Conservation (phyloP, 2,113 vertebrate genomes). For the Stomatorhinus ivindoensis region DNA sequence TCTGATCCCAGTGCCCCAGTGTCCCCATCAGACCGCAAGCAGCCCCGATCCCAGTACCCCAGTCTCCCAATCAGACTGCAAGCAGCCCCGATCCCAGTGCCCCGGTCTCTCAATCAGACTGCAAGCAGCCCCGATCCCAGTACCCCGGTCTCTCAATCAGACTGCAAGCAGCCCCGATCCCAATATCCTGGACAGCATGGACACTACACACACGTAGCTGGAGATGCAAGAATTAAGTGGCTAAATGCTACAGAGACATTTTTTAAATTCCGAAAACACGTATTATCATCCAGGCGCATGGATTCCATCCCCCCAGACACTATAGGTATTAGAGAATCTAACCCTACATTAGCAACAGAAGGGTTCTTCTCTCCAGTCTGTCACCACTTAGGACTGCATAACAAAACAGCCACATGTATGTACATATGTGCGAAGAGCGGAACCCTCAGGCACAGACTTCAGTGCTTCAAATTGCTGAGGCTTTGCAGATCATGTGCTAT, state of each 20-base stretch:
- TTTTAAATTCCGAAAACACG: background rate
- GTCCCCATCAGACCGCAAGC: no score
- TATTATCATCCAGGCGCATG: background rate
- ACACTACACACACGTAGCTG: background rate
- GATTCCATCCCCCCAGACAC: no score
- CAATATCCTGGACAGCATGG: no score
- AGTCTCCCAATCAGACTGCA: no score
- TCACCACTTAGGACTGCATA: background rate
- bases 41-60: no score
- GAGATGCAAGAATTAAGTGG: background rate
- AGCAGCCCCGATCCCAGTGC: no score
- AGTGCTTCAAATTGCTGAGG: background rate
- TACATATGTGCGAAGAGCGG: background rate
- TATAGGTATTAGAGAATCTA: background rate
- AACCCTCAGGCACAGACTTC: background rate
- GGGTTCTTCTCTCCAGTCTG: background rate
- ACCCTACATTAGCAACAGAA: background rate
- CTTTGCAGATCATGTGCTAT: background rate
- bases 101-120: no score
- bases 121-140: no score
- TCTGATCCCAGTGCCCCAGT: no score
- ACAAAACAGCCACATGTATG: background rate
- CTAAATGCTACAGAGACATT: background rate
- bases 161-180: no score
- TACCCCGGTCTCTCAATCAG: fast-evolving